Evolutionary conservation across 1,140 invertebrate genomes (phyloP), one percentile per base, ranked within the genome.

Genomic region (Neoseiulus cucumeris): DNA sequence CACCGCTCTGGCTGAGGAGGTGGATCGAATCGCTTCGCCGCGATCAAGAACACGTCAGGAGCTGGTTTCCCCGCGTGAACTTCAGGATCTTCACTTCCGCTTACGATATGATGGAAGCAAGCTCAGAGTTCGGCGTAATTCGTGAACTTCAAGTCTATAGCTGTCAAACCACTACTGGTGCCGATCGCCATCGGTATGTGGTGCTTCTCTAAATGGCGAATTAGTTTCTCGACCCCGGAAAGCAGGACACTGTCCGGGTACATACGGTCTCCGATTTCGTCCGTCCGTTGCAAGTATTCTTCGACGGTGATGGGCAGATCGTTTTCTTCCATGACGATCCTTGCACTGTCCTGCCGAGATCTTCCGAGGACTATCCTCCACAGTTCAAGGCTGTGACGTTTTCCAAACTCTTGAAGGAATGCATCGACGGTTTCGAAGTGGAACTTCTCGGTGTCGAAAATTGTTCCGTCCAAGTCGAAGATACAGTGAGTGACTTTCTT

Each of bases 11-110:
- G n/a, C 79, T 68, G 67, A 68, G 70, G 41, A 28, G n/a, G 45
- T 18, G 65, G 66, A 5, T 5, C 6, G 14, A 45, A 42, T 41
- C 30, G 39, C 30, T 12, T 20, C 6, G 29, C 44, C 12, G n/a
- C 17, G n/a, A 92, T 81, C 12, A 91, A 74, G 74, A 94, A 98
- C 72, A 92, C 89, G 75, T 96, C 91, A 0, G 93, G 93, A 68
- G 83, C 82, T 14, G 93, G 93, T 80, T 98, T 97, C 29, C 92
- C 91, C 68, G 82, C 79, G 70, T 84, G 85, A 0, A 96, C 87
- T 68, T 93, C 90, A 5, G 83, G 81, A 77, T 97, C 92, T 9
- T 85, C 83, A 64, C 86, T 85, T 0, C 87, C 89, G 69, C 86
- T 81, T 0, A 95, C 89, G 71, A 83, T 82, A 73, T 92, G 91